Evolutionary conservation across 2,888 invertebrate genomes (phyloP), one percentile per base, ranked within the genome.

Genomic region (Limnephilus lunatus): DNA sequence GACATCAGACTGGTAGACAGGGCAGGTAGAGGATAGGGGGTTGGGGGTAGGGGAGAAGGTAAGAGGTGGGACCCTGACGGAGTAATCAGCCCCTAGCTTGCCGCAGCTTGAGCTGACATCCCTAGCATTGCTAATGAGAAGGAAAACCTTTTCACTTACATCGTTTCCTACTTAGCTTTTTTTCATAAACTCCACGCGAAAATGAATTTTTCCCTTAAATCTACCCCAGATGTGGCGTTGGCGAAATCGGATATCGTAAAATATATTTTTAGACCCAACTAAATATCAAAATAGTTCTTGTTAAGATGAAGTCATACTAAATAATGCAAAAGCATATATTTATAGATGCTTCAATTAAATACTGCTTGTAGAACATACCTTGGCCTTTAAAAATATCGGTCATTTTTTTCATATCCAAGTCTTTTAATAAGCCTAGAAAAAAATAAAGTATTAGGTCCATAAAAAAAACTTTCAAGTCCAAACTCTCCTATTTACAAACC

Each of bases 111-210:
- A 88, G 32, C 68, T 68, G 88, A 53, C 88, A 68, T 32, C 88
- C 88, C 86, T 86, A 53, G 88, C 88, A 35, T 88, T 35, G 19
- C 88, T 88, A 88, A 88, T 88, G 88, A 88, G 88, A 88, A 88
- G 68, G 88, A 88, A 86, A 86, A 88, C 88, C 88, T 88, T 88
- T 88, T 68, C 53, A 88, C 88, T 88, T 88, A 53, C 87, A 88
- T 88, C 87, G n/a, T 88, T 88, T 88, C 87, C 87, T 88, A 88
- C 87, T 88, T 88, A 88, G 53, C 68, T 88, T 88, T 88, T 88
- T 85, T 88, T 35, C 87, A 88, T 88, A 88, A 88, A 88, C 85
- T 86, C 3, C 3, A 12, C 68, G 68, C 53, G 53, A 68, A 88
- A 88, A 88, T 88, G 87, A 88, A 53, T 88, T 68, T 88, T 53